Conservation (phyloP, 2,113 vertebrate genomes). For the Electrona antarctica region DNA sequence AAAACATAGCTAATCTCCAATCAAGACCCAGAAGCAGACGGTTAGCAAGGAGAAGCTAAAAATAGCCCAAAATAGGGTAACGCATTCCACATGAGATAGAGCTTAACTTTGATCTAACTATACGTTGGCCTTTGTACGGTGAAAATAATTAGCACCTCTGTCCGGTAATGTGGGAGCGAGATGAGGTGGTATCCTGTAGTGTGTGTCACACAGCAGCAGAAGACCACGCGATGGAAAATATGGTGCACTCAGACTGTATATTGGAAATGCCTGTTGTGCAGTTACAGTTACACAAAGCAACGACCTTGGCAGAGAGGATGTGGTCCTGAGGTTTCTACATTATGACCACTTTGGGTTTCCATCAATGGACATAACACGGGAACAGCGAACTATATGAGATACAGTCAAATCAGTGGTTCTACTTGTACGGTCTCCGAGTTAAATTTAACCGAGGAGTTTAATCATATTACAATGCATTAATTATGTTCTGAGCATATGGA, state of each 20-base stretch:
- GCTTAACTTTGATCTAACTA: constrained; percentile 72
- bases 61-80: constrained; percentile 65
- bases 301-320: constrained; percentile 38
- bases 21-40: constrained; percentile 75
- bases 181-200: too few relatives aligned
- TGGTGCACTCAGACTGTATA: constrained; percentile 21
- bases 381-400: not conserved
- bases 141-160: constrained; percentile 77
- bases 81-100: constrained; percentile 59
- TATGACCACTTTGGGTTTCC: not conserved
- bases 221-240: constrained; percentile 49
- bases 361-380: too few relatives aligned
- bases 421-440: not conserved
- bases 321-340: constrained; percentile 15
- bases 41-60: constrained; percentile 74
- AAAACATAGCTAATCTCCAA: constrained; percentile 80
- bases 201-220: too few relatives aligned
- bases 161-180: constrained; percentile 51
- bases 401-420: not conserved
- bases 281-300: constrained; percentile 38
- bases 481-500: constrained; percentile 22
- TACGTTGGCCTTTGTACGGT: constrained; percentile 50
- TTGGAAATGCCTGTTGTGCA: constrained; percentile 49
- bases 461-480: constrained; percentile 14
- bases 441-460: not conserved